Conservation (phyloP, 2,888 invertebrate genomes). For the Spisula subtruncata region DNA sequence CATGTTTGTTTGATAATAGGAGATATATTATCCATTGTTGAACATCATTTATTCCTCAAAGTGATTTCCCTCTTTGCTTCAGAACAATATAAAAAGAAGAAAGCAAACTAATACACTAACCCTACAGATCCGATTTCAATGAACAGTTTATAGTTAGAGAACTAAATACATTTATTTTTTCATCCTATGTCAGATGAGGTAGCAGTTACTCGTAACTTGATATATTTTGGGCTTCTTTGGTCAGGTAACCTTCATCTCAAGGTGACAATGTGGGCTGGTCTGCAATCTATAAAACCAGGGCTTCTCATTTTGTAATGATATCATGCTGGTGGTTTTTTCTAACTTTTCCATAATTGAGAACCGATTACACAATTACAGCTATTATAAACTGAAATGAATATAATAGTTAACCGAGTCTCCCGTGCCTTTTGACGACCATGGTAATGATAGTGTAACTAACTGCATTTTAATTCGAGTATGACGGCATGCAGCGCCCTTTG, state of each 20-base stretch:
- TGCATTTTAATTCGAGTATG: conserved; percentile 37
- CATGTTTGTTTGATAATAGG: too few relatives aligned
- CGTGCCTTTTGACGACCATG: conserved; percentile 34
- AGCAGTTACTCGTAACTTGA: conserved; percentile 34
- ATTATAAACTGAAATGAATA: conserved; percentile 50
- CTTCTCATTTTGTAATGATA: conserved; percentile 18
- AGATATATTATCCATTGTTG: neutral
- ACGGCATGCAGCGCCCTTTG: conserved; percentile 24
- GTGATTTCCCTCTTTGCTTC: neutral
- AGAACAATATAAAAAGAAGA: neutral
- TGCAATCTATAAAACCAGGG: too few relatives aligned
- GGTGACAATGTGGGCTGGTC: neutral
- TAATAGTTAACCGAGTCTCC: conserved; percentile 38
- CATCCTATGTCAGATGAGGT: neutral
- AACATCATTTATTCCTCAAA: neutral
- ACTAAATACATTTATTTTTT: conserved; percentile 31
- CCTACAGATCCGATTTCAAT: neutral
- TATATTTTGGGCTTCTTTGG: neutral
- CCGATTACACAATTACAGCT: conserved; percentile 35
- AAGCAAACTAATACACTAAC: conserved; percentile 5
- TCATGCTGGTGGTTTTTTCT: neutral
- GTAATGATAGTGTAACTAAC: conserved; percentile 37
- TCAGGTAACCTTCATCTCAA: neutral
- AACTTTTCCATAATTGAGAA: conserved; percentile 37
- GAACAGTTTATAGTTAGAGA: conserved; percentile 23